Percentiles rank a stretch among this genome's conserved stretches.
Evolutionary conservation across 1,140 invertebrate species (phyloP).

Genomic region (Megalonaias nervosa): DNA sequence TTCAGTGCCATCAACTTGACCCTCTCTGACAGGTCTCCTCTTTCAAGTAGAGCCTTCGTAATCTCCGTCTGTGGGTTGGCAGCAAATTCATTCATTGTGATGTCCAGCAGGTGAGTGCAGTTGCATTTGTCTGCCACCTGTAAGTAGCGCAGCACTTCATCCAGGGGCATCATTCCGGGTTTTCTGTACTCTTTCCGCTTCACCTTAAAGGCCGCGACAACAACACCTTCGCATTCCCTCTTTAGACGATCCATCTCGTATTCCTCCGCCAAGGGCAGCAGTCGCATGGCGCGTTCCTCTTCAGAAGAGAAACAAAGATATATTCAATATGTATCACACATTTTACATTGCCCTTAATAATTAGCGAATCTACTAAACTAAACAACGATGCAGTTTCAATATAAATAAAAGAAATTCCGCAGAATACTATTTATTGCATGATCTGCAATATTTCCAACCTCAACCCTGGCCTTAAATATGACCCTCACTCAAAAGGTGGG

Average conservation of each 20-base stretch:
- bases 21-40: slow-evolving; percentile 20
- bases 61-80: slow-evolving; percentile 21
- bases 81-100: slow-evolving; percentile 29
- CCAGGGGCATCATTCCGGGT: slow-evolving; percentile 15
- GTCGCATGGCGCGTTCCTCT: slow-evolving; percentile 22
- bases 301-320: too few relatives aligned
- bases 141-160: slow-evolving; percentile 23
- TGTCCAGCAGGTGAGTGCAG: slow-evolving; percentile 9
- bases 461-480: too few relatives aligned
- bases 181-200: slow-evolving; percentile 16
- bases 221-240: slow-evolving; percentile 23
- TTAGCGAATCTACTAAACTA: too few relatives aligned
- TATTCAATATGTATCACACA: too few relatives aligned
- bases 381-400: too few relatives aligned
- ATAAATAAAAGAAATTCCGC: too few relatives aligned
- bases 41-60: slow-evolving; percentile 12
- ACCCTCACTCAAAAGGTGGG: too few relatives aligned
- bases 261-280: slow-evolving; percentile 31
- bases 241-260: slow-evolving; percentile 30
- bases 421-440: too few relatives aligned
- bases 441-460: too few relatives aligned
- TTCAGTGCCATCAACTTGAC: slow-evolving; percentile 28
- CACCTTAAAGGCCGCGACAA: slow-evolving; percentile 8
- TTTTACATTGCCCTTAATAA: too few relatives aligned
- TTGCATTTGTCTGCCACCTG: slow-evolving; percentile 34